Conservation (phyloP, 1,140 invertebrate species). For the Sitodiplosis mosellana region DNA sequence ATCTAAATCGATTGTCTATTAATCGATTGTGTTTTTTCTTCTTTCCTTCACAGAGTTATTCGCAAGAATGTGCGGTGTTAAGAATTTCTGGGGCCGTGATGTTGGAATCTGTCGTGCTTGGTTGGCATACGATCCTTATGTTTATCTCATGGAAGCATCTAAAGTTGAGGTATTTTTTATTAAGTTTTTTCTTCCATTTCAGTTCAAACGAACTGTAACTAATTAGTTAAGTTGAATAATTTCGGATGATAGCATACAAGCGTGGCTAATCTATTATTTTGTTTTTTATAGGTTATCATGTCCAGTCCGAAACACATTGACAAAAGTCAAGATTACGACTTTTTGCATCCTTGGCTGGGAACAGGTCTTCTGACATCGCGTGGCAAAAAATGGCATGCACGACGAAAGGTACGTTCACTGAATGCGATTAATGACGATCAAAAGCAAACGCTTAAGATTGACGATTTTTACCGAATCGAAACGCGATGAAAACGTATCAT, state of each 20-base stretch:
- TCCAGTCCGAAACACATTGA: conserved; percentile 48
- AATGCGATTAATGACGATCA: conserved; percentile 1
- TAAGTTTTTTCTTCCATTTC: neutral
- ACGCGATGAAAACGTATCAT: no score
- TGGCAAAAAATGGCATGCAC: conserved; percentile 29
- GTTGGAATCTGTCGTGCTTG: conserved; percentile 30
- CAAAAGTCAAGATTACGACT: conserved; percentile 53
- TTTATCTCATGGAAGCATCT: conserved; percentile 28
- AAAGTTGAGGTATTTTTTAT: conserved; percentile 23
- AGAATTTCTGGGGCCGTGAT: conserved; percentile 27
- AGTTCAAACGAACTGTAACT: neutral
- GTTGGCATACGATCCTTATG: conserved; percentile 27
- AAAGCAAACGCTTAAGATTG: no score
- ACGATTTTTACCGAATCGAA: neutral
- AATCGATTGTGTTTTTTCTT: neutral
- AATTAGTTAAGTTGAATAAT: neutral
- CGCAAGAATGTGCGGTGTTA: conserved; percentile 26
- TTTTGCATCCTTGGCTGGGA: conserved; percentile 58
- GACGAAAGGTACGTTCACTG: conserved; percentile 19
- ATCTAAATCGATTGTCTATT: no score
- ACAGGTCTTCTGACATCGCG: conserved; percentile 52
- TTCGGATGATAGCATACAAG: neutral
- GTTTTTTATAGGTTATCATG: conserved; percentile 36
- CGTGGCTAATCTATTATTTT: no score
- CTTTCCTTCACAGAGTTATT: conserved; percentile 25